These are phyloP conservation scores for Yponomeuta cagnagella DNA, from an alignment of 2,888 invertebrate species.

Conservation along the genomic window DNA sequence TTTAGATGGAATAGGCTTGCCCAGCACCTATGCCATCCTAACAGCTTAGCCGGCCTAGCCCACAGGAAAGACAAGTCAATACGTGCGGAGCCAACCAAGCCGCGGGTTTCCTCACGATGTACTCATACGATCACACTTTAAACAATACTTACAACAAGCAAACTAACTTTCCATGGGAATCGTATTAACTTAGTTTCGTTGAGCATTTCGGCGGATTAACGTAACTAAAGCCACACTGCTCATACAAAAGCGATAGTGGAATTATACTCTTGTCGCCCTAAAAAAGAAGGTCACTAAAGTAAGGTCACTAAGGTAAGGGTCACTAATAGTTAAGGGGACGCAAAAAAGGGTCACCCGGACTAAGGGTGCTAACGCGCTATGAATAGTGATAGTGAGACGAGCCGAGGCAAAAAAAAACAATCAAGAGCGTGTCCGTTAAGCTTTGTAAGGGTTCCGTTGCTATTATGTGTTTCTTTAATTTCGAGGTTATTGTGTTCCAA, in stretches of 20 bases:
- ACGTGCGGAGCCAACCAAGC: too few relatives aligned
- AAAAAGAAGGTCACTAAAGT: background rate
- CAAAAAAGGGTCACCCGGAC: constrained; percentile 19
- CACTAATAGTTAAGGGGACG: constrained; percentile 9
- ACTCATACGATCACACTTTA: too few relatives aligned
- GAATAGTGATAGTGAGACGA: constrained; percentile 18
- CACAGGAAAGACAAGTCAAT: too few relatives aligned
- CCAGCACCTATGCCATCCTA: too few relatives aligned
- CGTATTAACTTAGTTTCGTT: too few relatives aligned
- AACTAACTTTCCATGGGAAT: too few relatives aligned
- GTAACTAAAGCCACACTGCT: background rate
- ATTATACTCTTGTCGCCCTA: background rate
- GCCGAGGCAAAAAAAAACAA: background rate
- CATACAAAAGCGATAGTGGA: background rate
- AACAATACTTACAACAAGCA: too few relatives aligned
- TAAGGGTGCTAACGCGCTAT: constrained; percentile 14
- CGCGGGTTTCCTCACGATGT: too few relatives aligned
- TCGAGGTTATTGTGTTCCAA: too few relatives aligned
- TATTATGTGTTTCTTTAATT: background rate
- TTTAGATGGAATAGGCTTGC: too few relatives aligned
- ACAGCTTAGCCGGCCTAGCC: too few relatives aligned
- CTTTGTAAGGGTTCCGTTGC: background rate
- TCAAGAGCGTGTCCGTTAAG: background rate
- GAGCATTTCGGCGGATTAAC: too few relatives aligned
- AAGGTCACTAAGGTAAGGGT: background rate